Percentiles rank a stretch among this genome's conserved stretches.
Evolutionary conservation across 2,888 invertebrate genomes (phyloP).

Genomic region (Eurois occulta): DNA sequence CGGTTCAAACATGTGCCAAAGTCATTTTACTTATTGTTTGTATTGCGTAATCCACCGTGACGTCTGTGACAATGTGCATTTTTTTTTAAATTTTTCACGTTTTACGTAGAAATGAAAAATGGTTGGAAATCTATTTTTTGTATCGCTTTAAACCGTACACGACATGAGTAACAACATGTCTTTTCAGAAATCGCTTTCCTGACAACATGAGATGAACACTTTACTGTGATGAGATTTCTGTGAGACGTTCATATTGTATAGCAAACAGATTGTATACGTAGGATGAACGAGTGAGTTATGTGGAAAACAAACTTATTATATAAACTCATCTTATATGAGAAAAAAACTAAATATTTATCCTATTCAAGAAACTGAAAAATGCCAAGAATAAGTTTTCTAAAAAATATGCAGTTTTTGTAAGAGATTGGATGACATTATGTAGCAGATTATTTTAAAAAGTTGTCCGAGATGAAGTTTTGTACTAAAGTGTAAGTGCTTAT

Average conservation of each 20-base stretch:
- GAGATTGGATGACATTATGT: not conserved
- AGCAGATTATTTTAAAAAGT: not conserved
- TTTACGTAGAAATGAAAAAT: not conserved
- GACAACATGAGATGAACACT: constrained; percentile 55
- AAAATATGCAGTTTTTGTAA: not conserved
- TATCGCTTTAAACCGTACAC: constrained; percentile 21
- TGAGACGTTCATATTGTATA: constrained; percentile 60
- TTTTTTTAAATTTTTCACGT: not conserved
- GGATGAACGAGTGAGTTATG: constrained; percentile 10
- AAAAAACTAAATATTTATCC: constrained; percentile 14
- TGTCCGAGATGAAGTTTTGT: not conserved
- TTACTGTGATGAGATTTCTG: constrained; percentile 60
- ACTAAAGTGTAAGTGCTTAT: not conserved
- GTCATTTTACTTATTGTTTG: not conserved
- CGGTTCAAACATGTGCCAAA: not conserved
- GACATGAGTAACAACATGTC: constrained; percentile 31
- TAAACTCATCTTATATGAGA: not conserved
- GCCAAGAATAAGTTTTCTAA: not conserved
- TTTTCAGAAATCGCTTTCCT: constrained; percentile 43
- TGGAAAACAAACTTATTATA: constrained; percentile 31
- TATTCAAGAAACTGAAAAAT: constrained; percentile 5
- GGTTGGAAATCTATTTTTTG: constrained; percentile 11
- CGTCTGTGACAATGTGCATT: not conserved
- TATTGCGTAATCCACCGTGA: not conserved
- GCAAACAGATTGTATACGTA: constrained; percentile 32